Evolutionary conservation across 2,888 invertebrate genomes (phyloP).

Genomic region (Drosophila yooni): DNA sequence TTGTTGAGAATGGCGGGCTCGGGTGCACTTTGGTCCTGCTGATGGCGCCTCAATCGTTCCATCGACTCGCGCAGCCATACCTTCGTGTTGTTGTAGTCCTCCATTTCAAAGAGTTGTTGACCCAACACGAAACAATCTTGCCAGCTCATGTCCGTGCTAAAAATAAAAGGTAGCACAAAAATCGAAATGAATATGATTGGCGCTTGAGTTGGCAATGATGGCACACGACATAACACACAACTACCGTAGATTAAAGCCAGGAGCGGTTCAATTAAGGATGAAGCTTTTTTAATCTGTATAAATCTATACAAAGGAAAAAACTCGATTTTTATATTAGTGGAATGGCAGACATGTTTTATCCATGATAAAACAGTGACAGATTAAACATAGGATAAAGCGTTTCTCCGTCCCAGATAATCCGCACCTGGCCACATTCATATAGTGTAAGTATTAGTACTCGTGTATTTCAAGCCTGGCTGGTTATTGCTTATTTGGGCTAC

Average conservation of each 20-base stretch:
- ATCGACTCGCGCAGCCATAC: constrained; percentile 98
- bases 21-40: constrained; percentile 69
- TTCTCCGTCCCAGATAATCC: not conserved
- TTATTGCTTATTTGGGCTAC: constrained; percentile 70
- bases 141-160: constrained; percentile 89
- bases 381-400: not conserved
- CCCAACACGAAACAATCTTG: constrained; percentile 98
- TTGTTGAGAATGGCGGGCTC: constrained; percentile 67
- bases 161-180: constrained; percentile 58
- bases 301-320: not conserved
- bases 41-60: constrained; percentile 88
- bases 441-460: constrained; percentile 33
- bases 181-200: constrained; percentile 59
- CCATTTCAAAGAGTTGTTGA: constrained; percentile 94
- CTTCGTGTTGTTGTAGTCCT: constrained; percentile 96
- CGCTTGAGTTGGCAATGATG: constrained; percentile 17
- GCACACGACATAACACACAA: constrained; percentile 20
- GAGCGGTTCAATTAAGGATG: not conserved
- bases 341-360: not conserved
- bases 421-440: constrained; percentile 28
- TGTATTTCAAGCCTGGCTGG: constrained; percentile 66
- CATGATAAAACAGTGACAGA: too few species aligned
- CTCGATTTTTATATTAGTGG: not conserved
- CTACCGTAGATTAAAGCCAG: constrained; percentile 22
- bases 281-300: not conserved